Evolutionary conservation across 2,888 invertebrate genomes (phyloP).

Genomic region (Netelia inedita): DNA sequence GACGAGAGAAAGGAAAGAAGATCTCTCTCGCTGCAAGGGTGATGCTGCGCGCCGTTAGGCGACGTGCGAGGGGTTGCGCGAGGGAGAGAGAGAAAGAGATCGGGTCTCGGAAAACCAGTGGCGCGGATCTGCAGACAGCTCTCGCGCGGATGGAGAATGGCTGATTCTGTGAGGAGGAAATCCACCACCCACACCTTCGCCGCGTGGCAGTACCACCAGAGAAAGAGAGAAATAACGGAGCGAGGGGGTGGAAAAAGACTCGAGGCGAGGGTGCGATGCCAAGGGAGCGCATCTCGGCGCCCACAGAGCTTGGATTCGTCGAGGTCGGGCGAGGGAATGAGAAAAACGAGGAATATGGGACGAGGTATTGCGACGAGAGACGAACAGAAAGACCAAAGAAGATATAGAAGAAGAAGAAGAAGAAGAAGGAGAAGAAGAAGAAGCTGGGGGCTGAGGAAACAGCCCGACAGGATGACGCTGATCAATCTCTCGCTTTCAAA

Average conservation of each 20-base stretch:
- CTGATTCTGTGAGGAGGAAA: constrained; percentile 78
- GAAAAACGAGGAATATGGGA: constrained; percentile 58
- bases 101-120: constrained; percentile 74
- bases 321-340: constrained; percentile 63
- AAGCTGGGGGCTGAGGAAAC: constrained; percentile 71
- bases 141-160: constrained; percentile 78
- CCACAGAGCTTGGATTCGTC: constrained; percentile 62
- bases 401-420: constrained; percentile 62
- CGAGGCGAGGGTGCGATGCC: constrained; percentile 63
- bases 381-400: constrained; percentile 59
- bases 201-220: constrained; percentile 62
- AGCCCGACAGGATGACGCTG: constrained; percentile 80
- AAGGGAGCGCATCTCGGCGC: constrained; percentile 53
- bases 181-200: constrained; percentile 61
- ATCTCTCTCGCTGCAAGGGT: constrained; percentile 67
- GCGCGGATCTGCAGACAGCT: constrained; percentile 78
- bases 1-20: constrained; percentile 58
- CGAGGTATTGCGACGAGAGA: constrained; percentile 61
- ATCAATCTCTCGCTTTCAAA: constrained; percentile 81
- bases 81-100: constrained; percentile 59
- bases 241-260: constrained; percentile 44
- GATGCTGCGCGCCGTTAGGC: constrained; percentile 45
- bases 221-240: constrained; percentile 63
- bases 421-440: constrained; percentile 59
- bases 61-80: constrained; percentile 55